Base-by-base conservation (phyloP, 2,888 invertebrate species). In the Pachymerium ferrugineum region DNA sequence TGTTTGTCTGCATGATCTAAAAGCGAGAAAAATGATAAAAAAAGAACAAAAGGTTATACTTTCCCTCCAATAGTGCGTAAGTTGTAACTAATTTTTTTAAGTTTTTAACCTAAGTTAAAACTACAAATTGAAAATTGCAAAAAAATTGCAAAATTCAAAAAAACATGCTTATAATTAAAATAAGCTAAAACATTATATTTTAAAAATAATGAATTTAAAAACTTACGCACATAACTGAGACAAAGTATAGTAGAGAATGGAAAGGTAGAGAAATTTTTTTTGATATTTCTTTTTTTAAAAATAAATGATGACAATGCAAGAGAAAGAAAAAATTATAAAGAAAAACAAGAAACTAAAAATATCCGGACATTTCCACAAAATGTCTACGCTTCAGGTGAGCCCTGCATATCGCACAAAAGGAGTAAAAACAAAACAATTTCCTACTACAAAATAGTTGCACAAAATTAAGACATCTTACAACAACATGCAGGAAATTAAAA, bases 1-100 rank as follows among this genome's bases (percentile, higher is more conserved):
- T 92, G 90, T 94, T 94, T 93, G 94, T 94, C 93, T 94, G 94
- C 91, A 93, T 93, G 91, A 94, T 94, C 93, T 94, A 93, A 91
- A 93, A 90, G 89, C 89, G 89, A 89, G 89, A 90, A 90, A 74
- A 89, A 89, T 89, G 89, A 74, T 89, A 91, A 93, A 90, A 89
- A 89, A 31, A 47, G 72, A 74, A 67, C 62, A 72, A 73, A 74
- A 74, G 28, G 38, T 67, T 74, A 76, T 73, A 67, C 74, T 74
- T 73, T 73, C 31, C 38, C 73, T 72, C 72, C 25, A 5, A 6
- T 3, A 47, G 72, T 72, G 72, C 72, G 72, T 38, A 72, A 72
- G 47, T 28, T 29, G 28, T 6, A 35, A 35, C 8, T 10, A 10
- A 35, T 35, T 35, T 35, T 35, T 35, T 35, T 10, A 35, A 14